These are phyloP conservation scores for Keiferia lycopersicella DNA, from an alignment of 2,888 invertebrate genomes.

Conservation along the genomic window DNA sequence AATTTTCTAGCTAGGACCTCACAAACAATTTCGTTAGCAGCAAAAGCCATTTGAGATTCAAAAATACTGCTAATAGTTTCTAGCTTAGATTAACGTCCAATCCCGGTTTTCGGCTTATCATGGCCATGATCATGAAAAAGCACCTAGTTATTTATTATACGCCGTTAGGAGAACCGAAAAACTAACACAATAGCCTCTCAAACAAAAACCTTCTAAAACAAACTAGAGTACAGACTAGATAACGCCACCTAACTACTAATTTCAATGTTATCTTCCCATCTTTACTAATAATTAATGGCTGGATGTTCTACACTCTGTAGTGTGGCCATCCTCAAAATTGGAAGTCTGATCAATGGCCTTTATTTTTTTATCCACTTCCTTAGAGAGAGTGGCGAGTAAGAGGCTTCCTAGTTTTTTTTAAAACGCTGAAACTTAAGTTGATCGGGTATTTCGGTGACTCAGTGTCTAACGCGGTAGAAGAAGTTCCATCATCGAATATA, in stretches of 20 bases:
- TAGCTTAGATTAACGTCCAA: not conserved
- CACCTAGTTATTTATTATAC: constrained; percentile 13
- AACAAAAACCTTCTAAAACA: constrained; percentile 19
- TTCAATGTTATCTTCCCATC: constrained; percentile 24
- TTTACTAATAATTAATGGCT: constrained; percentile 27
- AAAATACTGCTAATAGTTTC: not conserved
- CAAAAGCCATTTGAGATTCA: not conserved
- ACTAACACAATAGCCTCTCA: constrained; percentile 11
- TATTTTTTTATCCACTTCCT: too few species aligned
- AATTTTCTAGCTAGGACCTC: not conserved
- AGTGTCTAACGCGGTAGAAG: too few species aligned
- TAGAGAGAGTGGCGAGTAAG: too few species aligned
- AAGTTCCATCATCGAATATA: too few species aligned
- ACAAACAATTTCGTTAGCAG: not conserved
- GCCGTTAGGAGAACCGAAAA: constrained; percentile 19
- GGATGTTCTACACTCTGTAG: constrained; percentile 24
- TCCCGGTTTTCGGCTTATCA: not conserved
- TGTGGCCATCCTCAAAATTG: too few species aligned
- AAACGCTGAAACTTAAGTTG: too few species aligned
- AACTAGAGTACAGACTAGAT: constrained; percentile 15
- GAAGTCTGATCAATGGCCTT: too few species aligned
- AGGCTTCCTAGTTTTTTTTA: too few species aligned
- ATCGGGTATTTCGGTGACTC: too few species aligned
- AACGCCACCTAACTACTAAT: constrained; percentile 24
- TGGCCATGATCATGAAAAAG: constrained; percentile 7